These are phyloP conservation scores for Strigops habroptila DNA, from an alignment of 2,113 vertebrate species.

Conservation along the genomic window DNA sequence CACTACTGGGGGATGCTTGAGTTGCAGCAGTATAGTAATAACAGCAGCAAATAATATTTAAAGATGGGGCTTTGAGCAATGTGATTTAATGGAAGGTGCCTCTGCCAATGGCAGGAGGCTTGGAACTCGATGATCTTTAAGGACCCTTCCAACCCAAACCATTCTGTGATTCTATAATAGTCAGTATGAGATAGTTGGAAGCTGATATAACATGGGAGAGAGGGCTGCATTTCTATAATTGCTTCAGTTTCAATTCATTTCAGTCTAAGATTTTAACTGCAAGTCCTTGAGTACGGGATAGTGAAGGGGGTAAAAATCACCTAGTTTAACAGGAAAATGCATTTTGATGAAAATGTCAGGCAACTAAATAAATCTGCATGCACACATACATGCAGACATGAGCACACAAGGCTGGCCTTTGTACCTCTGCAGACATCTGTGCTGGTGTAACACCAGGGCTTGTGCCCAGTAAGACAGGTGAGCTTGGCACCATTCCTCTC, in stretches of 20 bases:
- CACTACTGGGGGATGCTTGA: background rate
- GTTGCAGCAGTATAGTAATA: background rate
- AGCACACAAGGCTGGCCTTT: background rate
- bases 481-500: background rate
- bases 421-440: background rate
- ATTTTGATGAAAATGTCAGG: background rate
- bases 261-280: background rate
- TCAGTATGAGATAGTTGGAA: background rate
- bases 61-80: background rate
- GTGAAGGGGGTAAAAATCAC: fast-evolving
- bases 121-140: background rate
- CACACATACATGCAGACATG: fast-evolving
- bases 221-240: background rate
- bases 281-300: background rate
- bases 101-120: background rate
- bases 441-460: background rate
- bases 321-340: background rate
- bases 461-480: background rate
- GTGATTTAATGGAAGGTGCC: background rate
- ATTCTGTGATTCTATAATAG: background rate
- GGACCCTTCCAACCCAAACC: background rate
- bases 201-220: fast-evolving
- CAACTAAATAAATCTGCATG: fast-evolving
- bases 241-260: background rate
- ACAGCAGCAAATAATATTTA: background rate